A percentile compares a stretch with the other conserved stretches of the same genome.
phyloP scores from a whole-genome alignment of 2,113 vertebrate species.

The Ptychochromis oligacanthus region DNA sequence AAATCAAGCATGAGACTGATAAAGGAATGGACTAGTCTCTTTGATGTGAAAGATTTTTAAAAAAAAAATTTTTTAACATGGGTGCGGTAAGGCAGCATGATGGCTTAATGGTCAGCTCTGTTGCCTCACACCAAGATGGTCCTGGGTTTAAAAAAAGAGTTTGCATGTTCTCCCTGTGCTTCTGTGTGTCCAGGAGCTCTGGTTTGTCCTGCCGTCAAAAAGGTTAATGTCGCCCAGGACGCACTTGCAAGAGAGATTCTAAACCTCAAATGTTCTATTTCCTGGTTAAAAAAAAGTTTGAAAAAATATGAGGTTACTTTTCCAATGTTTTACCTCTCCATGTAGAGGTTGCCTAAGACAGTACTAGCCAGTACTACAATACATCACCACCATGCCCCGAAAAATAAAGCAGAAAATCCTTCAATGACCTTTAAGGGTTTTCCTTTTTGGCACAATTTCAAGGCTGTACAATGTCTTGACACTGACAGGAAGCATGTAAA shows the following conservation, averaged over 20 bases:
- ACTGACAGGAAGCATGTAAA: neutral
- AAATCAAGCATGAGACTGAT: conserved; percentile 6
- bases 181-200: neutral
- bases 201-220: neutral
- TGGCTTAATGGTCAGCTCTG: neutral
- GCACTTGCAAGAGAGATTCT: neutral
- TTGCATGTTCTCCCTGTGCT: neutral
- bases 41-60: neutral
- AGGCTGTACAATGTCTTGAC: neutral
- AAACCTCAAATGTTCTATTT: neutral
- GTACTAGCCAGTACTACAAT: neutral
- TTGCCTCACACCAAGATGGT: neutral
- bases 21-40: neutral
- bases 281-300: neutral
- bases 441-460: neutral
- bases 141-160: neutral
- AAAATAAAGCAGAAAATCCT: neutral
- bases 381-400: too few relatives aligned
- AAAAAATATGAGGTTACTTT: neutral
- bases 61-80: neutral
- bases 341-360: neutral
- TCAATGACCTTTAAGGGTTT: neutral
- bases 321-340: neutral
- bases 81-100: neutral
- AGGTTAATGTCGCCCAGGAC: neutral